These are phyloP conservation scores for Sinocyclocheilus grahami DNA, from an alignment of 2,113 vertebrate species.

Conservation along the genomic window DNA sequence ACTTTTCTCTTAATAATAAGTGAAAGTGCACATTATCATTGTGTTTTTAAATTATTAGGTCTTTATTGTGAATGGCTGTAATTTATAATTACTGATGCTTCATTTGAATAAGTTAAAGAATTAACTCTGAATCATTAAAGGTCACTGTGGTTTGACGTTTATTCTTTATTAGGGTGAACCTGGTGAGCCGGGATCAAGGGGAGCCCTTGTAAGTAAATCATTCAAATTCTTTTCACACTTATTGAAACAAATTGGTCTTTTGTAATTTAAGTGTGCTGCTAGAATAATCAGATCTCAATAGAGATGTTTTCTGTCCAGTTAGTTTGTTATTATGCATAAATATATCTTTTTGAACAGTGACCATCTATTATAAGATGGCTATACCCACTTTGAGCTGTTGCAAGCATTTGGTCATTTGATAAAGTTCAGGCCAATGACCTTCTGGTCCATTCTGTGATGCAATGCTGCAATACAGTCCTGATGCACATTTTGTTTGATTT, in stretches of 20 bases:
- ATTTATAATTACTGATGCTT: not conserved
- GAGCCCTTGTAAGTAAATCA: conserved; percentile 83
- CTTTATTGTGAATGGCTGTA: not conserved
- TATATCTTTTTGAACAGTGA: not conserved
- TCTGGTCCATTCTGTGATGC: not conserved
- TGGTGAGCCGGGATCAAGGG: conserved; percentile 81
- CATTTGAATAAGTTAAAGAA: not conserved
- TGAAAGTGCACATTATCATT: not conserved
- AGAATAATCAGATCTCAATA: not conserved
- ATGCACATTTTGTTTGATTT: not conserved
- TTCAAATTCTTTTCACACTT: not conserved
- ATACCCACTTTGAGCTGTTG: not conserved
- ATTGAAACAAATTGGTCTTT: not conserved
- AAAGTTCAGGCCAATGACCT: not conserved
- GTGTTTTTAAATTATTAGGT: not conserved
- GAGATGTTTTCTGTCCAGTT: not conserved
- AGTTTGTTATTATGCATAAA: not conserved
- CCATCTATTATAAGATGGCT: not conserved
- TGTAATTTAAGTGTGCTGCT: not conserved
- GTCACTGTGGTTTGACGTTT: not conserved
- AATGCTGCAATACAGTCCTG: too few species aligned
- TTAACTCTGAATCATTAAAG: not conserved
- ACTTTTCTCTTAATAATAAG: not conserved
- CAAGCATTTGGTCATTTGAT: not conserved
- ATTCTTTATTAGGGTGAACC: conserved; percentile 81